A percentile compares a stretch with the other conserved stretches of the same genome.
Evolutionary conservation across 2,888 invertebrate species (phyloP).

Genomic region (Uropetala carovei): DNA sequence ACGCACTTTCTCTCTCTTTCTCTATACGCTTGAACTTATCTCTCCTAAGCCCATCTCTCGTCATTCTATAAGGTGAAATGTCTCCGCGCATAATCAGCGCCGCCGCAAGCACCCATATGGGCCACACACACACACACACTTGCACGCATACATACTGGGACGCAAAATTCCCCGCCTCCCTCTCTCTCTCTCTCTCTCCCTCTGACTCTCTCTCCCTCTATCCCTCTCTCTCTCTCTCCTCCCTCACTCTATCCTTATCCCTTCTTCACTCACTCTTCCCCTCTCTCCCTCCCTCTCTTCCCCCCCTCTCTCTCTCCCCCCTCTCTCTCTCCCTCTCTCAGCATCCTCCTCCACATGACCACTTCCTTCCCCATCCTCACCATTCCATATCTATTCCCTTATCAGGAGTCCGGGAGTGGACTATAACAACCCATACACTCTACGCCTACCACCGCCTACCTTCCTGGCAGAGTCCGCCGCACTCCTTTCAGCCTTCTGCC

Average conservation of each 20-base stretch:
- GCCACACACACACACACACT: too few species aligned
- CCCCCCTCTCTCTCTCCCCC: background rate
- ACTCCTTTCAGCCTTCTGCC: background rate
- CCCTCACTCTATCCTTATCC: too few species aligned
- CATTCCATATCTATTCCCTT: background rate
- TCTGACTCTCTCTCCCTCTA: constrained; percentile 30
- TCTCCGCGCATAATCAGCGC: too few species aligned
- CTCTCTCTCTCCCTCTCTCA: background rate
- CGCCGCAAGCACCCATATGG: too few species aligned
- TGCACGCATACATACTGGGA: too few species aligned
- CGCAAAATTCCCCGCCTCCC: background rate
- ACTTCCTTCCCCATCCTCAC: background rate
- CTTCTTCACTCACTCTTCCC: constrained; percentile 71
- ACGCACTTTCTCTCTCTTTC: background rate
- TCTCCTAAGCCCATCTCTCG: background rate
- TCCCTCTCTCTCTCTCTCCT: constrained; percentile 67
- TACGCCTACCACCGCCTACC: background rate
- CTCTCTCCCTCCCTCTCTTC: constrained; percentile 69
- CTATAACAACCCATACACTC: background rate
- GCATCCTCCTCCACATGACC: background rate
- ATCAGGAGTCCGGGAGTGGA: background rate
- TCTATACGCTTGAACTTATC: background rate
- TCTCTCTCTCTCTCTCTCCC: background rate
- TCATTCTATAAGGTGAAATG: too few species aligned
- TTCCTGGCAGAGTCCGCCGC: background rate